phyloP scores from a whole-genome alignment of 1,140 invertebrate species.

The Drosophila mayri region DNA sequence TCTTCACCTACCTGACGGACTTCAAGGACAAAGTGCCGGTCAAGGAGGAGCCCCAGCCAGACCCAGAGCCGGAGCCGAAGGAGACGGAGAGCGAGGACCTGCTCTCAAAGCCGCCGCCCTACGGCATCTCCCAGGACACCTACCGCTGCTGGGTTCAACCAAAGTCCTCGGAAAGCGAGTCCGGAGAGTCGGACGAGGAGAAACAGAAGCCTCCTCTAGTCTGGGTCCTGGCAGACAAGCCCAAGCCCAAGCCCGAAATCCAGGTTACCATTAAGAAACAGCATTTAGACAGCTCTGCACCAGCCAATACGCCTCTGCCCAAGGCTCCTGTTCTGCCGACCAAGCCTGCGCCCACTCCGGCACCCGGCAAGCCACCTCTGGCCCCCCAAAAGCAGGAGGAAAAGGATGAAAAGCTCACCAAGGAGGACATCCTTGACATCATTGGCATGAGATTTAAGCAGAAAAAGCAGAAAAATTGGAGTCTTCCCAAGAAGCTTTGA shows the following conservation, averaged over 20 bases:
- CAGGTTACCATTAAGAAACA: slow-evolving; percentile 41
- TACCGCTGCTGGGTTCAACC: slow-evolving; percentile 58
- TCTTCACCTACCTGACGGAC: slow-evolving; percentile 57
- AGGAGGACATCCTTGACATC: slow-evolving; percentile 59
- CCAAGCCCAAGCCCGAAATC: neutral
- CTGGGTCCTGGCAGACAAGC: neutral
- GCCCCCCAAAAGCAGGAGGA: slow-evolving; percentile 11
- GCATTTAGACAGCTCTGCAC: slow-evolving; percentile 1
- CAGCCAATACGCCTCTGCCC: neutral
- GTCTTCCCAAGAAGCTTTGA: too few species aligned
- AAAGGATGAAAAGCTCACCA: slow-evolving; percentile 41
- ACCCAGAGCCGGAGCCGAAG: neutral
- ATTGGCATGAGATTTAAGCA: slow-evolving; percentile 34
- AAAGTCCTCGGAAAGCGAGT: neutral
- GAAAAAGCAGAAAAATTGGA: neutral
- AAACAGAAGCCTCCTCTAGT: neutral
- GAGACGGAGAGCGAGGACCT: slow-evolving; percentile 15
- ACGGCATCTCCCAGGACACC: slow-evolving; percentile 36
- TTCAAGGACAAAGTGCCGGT: slow-evolving; percentile 19
- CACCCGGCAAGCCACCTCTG: neutral
- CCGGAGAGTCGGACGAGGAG: neutral
- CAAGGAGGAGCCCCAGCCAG: neutral
- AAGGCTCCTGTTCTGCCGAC: slow-evolving; percentile 9
- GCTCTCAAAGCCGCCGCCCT: slow-evolving; percentile 26
- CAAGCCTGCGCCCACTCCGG: slow-evolving; percentile 1